phyloP scores from a whole-genome alignment of 2,113 vertebrate genomes.

The Baryphthengus martii region DNA sequence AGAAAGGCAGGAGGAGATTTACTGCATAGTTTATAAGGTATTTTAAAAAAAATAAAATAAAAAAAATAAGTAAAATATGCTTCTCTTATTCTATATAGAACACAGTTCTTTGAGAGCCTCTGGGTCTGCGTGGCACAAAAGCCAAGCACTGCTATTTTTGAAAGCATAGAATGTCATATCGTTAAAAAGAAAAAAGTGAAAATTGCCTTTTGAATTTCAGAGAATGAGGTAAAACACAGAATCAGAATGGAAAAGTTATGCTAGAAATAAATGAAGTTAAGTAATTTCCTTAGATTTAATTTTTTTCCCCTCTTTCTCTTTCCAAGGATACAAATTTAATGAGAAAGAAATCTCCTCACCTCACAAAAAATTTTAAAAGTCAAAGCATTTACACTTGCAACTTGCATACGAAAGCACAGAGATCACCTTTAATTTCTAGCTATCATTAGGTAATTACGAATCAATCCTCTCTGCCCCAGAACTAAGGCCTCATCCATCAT shows the following conservation, averaged over 20 bases:
- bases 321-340: not conserved
- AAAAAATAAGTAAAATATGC: not conserved
- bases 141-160: not conserved
- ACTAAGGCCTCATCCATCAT: not conserved
- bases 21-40: not conserved
- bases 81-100: not conserved
- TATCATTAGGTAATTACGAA: not conserved
- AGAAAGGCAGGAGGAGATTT: not conserved
- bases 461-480: not conserved
- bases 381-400: not conserved
- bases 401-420: not conserved
- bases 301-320: not conserved
- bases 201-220: not conserved
- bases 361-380: fast-evolving
- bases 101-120: not conserved
- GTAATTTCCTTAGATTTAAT: not conserved
- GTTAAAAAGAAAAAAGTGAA: not conserved
- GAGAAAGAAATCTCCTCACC: not conserved
- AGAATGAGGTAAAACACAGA: not conserved
- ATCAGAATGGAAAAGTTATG: not conserved
- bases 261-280: not conserved
- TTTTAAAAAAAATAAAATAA: not conserved
- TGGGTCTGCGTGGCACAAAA: not conserved
- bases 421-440: not conserved
- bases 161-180: not conserved